Evolutionary conservation across 2,888 invertebrate species (phyloP), one percentile per base, ranked within the genome.

Genomic region (Callimorpha dominula): DNA sequence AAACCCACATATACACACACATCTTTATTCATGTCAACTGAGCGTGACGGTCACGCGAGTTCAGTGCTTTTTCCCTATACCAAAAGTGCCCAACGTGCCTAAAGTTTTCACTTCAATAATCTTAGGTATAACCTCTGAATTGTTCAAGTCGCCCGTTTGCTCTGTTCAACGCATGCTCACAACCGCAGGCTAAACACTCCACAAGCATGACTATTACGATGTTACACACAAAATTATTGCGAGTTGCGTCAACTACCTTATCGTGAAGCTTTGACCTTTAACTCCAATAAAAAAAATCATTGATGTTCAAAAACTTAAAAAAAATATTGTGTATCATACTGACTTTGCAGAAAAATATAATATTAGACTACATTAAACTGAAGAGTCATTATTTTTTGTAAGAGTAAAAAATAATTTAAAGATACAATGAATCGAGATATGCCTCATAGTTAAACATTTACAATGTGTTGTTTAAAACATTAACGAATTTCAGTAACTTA

Each of bases 181-280:
- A 81, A 82, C 84, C 80, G 81, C 84, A 82, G 78, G 81, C 81
- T 82, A 83, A 83, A 81, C 75, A 43, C 74, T 65, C 54, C 68
- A 63, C 60, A 66, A 67, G 72, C 81, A 81, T 80, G 84, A 80
- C 73, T 79, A 81, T 82, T 81, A 83, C 78, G 74, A 69, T 71
- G 77, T 69, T 82, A 83, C 49, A 81, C 72, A 75, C 76, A 73
- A 65, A 77, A 81, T 82, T 78, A 81, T 78, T 2, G 54, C 49
- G 60, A 68, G 74, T 82, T 83, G 83, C 79, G 54, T 72, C 76
- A 82, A 78, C 75, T 77, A 70, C 72, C 71, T 71, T 64, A 77
- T 68, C 72, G 50, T 75, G 31, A 65, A 73, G 74, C 57, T 83
- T 60, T 77, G 75, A 81, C 83, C 81, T 81, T 82, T 82, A 15